phyloP scores from a whole-genome alignment of 2,888 invertebrate genomes.

The Netelia melanura region DNA sequence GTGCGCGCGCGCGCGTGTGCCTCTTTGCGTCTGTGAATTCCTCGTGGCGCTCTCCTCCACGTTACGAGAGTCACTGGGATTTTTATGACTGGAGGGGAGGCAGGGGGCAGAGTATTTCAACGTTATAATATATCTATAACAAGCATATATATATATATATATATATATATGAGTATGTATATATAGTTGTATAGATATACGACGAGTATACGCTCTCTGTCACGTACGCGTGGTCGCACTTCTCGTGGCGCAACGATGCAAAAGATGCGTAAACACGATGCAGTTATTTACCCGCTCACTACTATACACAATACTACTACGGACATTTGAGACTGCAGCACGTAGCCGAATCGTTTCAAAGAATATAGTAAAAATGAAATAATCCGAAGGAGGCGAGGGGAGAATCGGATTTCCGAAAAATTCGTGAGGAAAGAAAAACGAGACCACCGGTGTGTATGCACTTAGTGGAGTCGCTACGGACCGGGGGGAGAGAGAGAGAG shows the following conservation, averaged over 20 bases:
- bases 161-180: too few relatives aligned
- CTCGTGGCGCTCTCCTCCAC: constrained; percentile 43
- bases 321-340: too few relatives aligned
- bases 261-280: neutral
- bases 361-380: neutral
- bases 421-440: constrained; percentile 9
- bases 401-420: constrained; percentile 19
- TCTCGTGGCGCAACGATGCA: neutral
- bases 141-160: too few relatives aligned
- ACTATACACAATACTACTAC: too few relatives aligned
- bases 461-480: constrained; percentile 32
- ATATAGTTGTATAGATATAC: too few relatives aligned
- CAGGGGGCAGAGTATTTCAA: too few relatives aligned
- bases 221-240: constrained; percentile 59
- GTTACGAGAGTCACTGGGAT: constrained; percentile 36
- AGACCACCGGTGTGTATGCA: constrained; percentile 11
- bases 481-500: neutral
- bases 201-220: constrained; percentile 41
- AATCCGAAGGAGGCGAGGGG: neutral
- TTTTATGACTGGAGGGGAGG: constrained; percentile 10
- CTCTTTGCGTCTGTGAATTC: constrained; percentile 2
- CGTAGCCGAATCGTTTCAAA: neutral
- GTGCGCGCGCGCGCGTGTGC: constrained; percentile 26
- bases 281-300: neutral
- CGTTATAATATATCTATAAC: neutral